These are phyloP conservation scores for Cosmia trapezina DNA, from an alignment of 2,888 invertebrate genomes.

Conservation along the genomic window DNA sequence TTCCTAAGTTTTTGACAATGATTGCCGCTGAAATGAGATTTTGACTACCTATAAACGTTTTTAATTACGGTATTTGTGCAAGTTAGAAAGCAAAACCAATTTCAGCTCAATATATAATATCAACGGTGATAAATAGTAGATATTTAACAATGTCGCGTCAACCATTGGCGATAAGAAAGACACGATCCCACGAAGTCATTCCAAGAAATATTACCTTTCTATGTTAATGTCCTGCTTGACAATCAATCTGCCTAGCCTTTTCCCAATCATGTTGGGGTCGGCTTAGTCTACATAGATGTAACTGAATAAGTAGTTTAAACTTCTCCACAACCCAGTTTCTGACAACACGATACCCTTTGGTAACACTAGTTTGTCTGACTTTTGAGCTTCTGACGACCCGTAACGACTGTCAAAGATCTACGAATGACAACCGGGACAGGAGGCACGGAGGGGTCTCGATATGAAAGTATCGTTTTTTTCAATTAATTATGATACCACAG, in stretches of 20 bases:
- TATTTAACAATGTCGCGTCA: background rate
- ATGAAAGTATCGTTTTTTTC: no score
- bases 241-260: background rate
- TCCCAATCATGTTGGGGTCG: background rate
- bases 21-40: background rate
- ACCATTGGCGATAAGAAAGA: slow-evolving; percentile 11
- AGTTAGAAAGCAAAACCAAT: background rate
- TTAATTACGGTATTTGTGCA: no score
- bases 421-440: no score
- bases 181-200: slow-evolving; percentile 6
- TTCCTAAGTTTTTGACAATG: no score
- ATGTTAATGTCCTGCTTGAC: background rate
- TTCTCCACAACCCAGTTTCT: no score
- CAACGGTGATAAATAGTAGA: background rate
- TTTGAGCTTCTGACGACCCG: background rate
- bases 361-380: background rate
- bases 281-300: background rate
- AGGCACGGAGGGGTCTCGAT: no score
- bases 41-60: no score
- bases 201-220: background rate
- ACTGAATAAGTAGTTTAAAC: no score
- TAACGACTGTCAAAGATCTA: no score
- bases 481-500: no score
- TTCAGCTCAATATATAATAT: background rate
- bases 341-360: no score